A percentile compares a stretch with the other conserved stretches of the same genome.
Conservation (phyloP, 1,140 invertebrate species). For the Pentalonia nigronervosa region DNA sequence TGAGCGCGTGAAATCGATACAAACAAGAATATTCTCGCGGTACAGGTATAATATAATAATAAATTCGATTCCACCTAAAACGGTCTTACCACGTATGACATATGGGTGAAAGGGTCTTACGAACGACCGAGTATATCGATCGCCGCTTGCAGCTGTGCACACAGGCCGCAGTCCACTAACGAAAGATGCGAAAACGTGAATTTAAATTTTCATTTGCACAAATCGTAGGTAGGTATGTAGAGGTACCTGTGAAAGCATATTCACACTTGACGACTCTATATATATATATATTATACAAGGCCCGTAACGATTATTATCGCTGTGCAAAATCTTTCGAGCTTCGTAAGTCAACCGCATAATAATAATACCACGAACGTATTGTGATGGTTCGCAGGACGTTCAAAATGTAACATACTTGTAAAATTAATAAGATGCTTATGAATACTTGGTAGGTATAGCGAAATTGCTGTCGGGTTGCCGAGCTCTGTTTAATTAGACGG, state of each 20-base stretch:
- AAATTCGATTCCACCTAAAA: not conserved
- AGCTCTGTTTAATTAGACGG: not conserved
- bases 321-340: conserved; percentile 3
- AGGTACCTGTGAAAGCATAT: not conserved
- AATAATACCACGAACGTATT: not conserved
- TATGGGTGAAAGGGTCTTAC: not conserved
- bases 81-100: not conserved
- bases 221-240: not conserved
- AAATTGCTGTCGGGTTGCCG: not conserved
- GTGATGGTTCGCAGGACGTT: not conserved
- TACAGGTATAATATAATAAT: not conserved
- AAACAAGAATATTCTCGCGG: not conserved
- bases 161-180: not conserved
- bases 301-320: not conserved
- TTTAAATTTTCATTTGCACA: not conserved
- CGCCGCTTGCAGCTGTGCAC: not conserved
- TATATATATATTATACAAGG: not conserved
- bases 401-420: conserved; percentile 19
- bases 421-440: conserved; percentile 6
- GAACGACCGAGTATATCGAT: not conserved
- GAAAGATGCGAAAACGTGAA: not conserved
- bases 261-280: not conserved
- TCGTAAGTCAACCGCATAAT: not conserved
- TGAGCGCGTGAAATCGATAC: not conserved
- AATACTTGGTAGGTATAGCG: not conserved